A percentile compares a stretch with the other conserved stretches of the same genome.
phyloP scores from a whole-genome alignment of 2,888 invertebrate species.

The Scaptomyza reducta region DNA sequence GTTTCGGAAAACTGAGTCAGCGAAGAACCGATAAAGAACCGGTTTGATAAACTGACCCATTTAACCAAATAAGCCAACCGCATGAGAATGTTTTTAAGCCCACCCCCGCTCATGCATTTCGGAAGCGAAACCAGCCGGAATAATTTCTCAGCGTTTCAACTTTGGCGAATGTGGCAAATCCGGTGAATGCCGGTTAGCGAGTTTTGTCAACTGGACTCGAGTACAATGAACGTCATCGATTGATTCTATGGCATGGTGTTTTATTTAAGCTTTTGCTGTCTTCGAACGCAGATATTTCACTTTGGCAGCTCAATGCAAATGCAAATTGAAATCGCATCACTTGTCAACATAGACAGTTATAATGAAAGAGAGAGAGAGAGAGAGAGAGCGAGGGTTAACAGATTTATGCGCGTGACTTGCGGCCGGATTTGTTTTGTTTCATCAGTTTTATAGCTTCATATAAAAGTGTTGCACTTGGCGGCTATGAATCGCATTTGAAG shows the following conservation, averaged over 20 bases:
- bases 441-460: constrained; percentile 23
- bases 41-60: constrained; percentile 44
- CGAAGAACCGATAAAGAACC: constrained; percentile 26
- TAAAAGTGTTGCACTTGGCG: constrained; percentile 41
- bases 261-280: too few relatives aligned
- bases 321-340: constrained; percentile 36
- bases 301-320: constrained; percentile 29
- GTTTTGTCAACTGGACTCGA: constrained; percentile 4
- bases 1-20: background rate
- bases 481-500: constrained; percentile 31
- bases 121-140: constrained; percentile 29
- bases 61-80: constrained; percentile 31
- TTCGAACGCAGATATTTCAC: constrained; percentile 13
- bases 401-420: constrained; percentile 54
- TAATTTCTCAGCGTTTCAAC: constrained; percentile 25
- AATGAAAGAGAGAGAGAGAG: background rate
- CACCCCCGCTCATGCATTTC: background rate
- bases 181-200: background rate
- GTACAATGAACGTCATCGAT: constrained; percentile 27
- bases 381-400: background rate
- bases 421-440: background rate
- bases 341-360: constrained; percentile 19
- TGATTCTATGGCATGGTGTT: constrained; percentile 1
- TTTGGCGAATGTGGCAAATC: constrained; percentile 9
- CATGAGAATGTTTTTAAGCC: constrained; percentile 33